Conservation (phyloP, 1,140 invertebrate species). For the Thaumatotibia leucotreta region DNA sequence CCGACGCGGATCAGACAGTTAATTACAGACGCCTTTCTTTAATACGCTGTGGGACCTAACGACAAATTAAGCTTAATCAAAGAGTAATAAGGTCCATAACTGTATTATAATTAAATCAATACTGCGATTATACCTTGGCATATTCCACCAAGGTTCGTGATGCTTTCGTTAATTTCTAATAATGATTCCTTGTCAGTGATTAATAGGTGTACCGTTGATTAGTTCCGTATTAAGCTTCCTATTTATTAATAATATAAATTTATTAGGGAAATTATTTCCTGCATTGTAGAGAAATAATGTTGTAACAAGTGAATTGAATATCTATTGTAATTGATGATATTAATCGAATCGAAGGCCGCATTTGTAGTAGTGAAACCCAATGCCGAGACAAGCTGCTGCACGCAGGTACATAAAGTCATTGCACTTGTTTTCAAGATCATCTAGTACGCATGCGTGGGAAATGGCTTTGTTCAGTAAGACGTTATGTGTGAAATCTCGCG, state of each 20-base stretch:
- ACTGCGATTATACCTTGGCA: constrained; percentile 10
- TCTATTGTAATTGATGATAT: background rate
- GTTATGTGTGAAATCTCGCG: background rate
- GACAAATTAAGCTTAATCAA: constrained; percentile 11
- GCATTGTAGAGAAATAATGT: background rate
- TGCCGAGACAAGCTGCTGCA: background rate
- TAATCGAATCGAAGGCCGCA: background rate
- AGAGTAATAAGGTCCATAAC: constrained; percentile 6
- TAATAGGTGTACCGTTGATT: constrained; percentile 1
- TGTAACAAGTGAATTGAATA: background rate
- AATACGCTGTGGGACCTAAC: background rate
- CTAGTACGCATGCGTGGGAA: background rate
- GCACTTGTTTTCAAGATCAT: constrained; percentile 10
- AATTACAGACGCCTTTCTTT: constrained; percentile 16
- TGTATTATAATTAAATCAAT: constrained; percentile 4
- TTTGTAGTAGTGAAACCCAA: background rate
- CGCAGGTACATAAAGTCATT: constrained; percentile 2
- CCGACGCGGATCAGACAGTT: constrained; percentile 19
- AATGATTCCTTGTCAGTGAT: constrained; percentile 12
- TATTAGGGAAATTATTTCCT: background rate
- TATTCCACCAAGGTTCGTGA: background rate
- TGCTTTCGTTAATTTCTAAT: constrained; percentile 11
- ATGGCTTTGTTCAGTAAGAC: constrained; percentile 1
- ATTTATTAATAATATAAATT: background rate
- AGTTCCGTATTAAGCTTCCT: background rate